Evolutionary conservation across 2,888 invertebrate species (phyloP).

Genomic region (Synergus laeviventris): DNA sequence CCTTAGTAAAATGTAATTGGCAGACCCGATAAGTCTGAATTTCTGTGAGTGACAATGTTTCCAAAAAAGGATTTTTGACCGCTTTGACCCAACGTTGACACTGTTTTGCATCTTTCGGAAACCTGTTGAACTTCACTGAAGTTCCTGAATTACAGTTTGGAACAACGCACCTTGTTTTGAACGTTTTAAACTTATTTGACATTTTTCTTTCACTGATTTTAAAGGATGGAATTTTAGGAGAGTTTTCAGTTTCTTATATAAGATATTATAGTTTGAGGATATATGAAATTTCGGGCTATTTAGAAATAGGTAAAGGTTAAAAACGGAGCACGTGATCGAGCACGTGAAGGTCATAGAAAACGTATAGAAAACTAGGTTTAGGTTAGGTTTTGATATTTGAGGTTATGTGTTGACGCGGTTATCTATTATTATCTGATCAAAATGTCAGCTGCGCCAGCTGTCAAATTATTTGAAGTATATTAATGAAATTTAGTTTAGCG

Average conservation of each 20-base stretch:
- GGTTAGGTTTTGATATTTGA: background rate
- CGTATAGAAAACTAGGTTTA: background rate
- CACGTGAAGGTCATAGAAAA: conserved; percentile 23
- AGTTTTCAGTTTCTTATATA: background rate
- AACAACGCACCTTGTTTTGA: conserved; percentile 15
- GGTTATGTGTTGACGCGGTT: conserved; percentile 38
- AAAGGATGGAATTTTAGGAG: background rate
- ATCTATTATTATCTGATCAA: no score
- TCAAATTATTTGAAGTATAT: background rate
- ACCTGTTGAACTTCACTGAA: conserved; percentile 21
- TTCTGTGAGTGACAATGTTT: conserved; percentile 15
- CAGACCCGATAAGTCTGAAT: conserved; percentile 21
- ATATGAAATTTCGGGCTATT: background rate
- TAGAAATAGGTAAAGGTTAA: background rate
- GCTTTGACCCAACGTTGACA: conserved; percentile 3
- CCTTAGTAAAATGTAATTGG: conserved; percentile 22
- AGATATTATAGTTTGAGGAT: background rate
- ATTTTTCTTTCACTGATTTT: conserved; percentile 5
- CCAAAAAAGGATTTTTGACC: conserved; percentile 17
- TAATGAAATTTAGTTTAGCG: background rate
- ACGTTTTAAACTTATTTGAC: conserved; percentile 9
- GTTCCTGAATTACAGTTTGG: conserved; percentile 19
- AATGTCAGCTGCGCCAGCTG: background rate
- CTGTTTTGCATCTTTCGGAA: conserved; percentile 15
- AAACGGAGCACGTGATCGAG: background rate